These are phyloP conservation scores for Pocillopora grandis DNA, from an alignment of 92 coral and sea anemone species.

Conservation along the genomic window DNA sequence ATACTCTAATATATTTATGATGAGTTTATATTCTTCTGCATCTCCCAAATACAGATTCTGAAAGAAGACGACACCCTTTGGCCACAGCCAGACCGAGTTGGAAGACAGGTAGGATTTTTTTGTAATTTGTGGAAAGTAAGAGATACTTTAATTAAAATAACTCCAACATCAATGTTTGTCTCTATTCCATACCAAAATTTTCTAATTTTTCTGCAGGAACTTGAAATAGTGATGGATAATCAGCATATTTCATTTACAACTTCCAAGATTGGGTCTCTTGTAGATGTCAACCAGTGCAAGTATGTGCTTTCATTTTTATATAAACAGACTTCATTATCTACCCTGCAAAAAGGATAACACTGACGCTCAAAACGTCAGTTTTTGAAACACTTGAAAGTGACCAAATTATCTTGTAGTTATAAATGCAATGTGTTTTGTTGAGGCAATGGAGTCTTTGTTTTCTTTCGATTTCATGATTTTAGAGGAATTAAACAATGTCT, in stretches of 20 bases:
- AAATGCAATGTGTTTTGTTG: too few relatives aligned
- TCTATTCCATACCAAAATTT: background rate
- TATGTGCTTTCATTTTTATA: constrained; percentile 38
- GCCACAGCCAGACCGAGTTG: constrained; percentile 99
- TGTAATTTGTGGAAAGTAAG: background rate
- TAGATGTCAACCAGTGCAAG: constrained; percentile 99
- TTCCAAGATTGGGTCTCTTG: constrained; percentile 94
- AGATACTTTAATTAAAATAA: background rate
- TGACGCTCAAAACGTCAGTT: too few relatives aligned
- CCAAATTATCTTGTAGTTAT: too few relatives aligned
- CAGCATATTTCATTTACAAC: constrained; percentile 97
- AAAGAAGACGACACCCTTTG: constrained; percentile 95
- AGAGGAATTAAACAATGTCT: too few relatives aligned
- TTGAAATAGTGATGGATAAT: constrained; percentile 93
- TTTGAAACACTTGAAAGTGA: too few relatives aligned
- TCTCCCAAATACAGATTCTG: constrained; percentile 56
- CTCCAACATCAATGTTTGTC: background rate
- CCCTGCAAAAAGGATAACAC: too few relatives aligned
- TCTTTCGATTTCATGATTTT: too few relatives aligned
- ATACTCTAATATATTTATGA: too few relatives aligned
- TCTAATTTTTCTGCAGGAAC: constrained; percentile 62
- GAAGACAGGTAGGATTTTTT: constrained; percentile 73
- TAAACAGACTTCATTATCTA: background rate
- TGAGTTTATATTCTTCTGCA: background rate
- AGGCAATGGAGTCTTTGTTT: too few relatives aligned